Evolutionary conservation across 1,140 invertebrate genomes (phyloP), one percentile per base, ranked within the genome.

Genomic region (Aphelinus atriplicis): DNA sequence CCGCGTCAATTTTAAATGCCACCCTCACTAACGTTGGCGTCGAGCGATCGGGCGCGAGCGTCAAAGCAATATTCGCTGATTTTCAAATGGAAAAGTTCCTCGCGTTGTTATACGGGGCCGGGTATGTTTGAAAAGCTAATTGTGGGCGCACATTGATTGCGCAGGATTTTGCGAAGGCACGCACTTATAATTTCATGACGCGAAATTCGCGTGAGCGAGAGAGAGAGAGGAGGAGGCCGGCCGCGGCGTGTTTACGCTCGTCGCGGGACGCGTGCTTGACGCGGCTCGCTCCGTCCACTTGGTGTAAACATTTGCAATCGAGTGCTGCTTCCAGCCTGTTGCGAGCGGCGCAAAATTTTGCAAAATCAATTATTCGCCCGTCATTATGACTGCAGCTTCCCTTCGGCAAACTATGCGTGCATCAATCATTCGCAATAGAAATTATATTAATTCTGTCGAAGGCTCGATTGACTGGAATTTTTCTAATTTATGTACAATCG

Each of bases 161-260:
- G 71, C 61, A 73, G 71, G 45, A 65, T n/a, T 64, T 58, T 65
- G 53, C 50, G 65, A 65, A 50, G 53, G 71, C 7, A 10, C 6
- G 53, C 71, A 65, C 62, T 73, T 73, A 73, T 73, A 73, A 73
- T 73, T 73, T 73, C 60, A 73, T 73, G 63, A 73, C 47, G 45
- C 66, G 65, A 46, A 66, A 73, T 66, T 66, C 66, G 66, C 65
- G 51, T 43, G 47, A 26, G 26, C 26, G 26, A 26, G 26, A 26
- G 26, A 26, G 26, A 26, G 26, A 26, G 26, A 26, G 26, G 26
- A 26, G 26, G 26, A 26, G 26, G 26, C 26, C 26, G 26, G 26
- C 26, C 45, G 1, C 1, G 6, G 10, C n/a, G 63, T 69, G 56
- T 60, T 69, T 69, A 69, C 56, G 55, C 67, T 42, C 26, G 56